Percentiles rank a stretch among this genome's conserved stretches.
Conservation (phyloP, 1,140 invertebrate genomes). For the Hydropsyche tenuis region DNA sequence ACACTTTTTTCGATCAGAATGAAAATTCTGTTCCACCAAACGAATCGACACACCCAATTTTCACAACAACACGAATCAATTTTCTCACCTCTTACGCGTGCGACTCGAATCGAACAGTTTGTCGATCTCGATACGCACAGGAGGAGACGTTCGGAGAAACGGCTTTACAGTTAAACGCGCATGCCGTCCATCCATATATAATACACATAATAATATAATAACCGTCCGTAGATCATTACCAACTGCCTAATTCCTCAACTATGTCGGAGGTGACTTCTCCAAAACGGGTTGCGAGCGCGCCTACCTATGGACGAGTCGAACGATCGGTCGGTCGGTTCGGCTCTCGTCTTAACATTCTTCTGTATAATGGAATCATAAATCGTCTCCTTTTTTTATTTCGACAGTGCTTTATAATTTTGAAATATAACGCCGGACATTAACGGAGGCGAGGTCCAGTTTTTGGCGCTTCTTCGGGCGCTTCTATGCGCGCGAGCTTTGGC, state of each 20-base stretch:
- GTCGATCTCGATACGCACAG: no score
- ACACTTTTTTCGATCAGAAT: no score
- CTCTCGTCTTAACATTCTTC: conserved; percentile 32
- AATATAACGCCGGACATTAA: conserved; percentile 27
- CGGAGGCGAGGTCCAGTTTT: conserved; percentile 10
- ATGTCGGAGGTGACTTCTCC: conserved; percentile 14
- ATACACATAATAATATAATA: conserved; percentile 12
- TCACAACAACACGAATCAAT: no score
- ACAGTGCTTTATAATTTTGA: conserved; percentile 30
- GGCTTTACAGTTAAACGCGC: neutral
- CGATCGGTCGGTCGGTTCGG: neutral
- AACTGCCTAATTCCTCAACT: conserved; percentile 20
- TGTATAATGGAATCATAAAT: conserved; percentile 35
- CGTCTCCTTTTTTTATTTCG: conserved; percentile 21
- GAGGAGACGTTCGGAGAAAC: neutral
- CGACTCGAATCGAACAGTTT: no score
- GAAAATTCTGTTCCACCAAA: no score
- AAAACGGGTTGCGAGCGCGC: conserved; percentile 21
- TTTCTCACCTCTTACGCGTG: no score
- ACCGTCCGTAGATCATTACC: conserved; percentile 14
- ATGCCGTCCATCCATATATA: neutral
- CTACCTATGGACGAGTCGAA: neutral
- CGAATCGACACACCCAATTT: no score
- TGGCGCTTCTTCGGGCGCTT: neutral
- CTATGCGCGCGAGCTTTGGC: neutral